A percentile compares a stretch with the other conserved stretches of the same genome.
These are phyloP conservation scores for Darevskia mixta DNA, from an alignment of 2,797 vertebrate species.

Conservation along the genomic window DNA sequence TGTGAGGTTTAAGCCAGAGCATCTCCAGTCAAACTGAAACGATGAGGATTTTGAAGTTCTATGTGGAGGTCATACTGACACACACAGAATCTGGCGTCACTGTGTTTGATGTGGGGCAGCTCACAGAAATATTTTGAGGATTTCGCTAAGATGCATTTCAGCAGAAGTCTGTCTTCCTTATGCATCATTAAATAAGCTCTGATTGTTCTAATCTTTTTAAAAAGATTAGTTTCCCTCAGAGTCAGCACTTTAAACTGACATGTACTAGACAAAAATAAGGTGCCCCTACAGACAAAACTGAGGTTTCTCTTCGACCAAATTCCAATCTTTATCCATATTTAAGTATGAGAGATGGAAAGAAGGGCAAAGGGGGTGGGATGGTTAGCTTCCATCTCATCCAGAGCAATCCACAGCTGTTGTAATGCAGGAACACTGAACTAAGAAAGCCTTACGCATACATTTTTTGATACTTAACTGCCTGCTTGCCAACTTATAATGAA, in stretches of 20 bases:
- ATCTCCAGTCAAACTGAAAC: conserved; percentile 35
- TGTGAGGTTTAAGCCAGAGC: conserved; percentile 54
- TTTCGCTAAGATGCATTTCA: conserved; percentile 36
- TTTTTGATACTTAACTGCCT: not conserved
- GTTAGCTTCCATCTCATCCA: not conserved
- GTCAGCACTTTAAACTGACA: conserved; percentile 15
- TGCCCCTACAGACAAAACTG: conserved; percentile 16
- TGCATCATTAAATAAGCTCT: conserved; percentile 49
- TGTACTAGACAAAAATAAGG: conserved; percentile 30
- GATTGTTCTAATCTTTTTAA: conserved; percentile 53
- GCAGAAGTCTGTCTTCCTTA: conserved; percentile 40
- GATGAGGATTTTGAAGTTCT: conserved; percentile 48
- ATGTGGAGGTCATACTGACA: conserved; percentile 47
- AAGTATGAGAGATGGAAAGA: not conserved
- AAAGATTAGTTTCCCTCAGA: conserved; percentile 35
- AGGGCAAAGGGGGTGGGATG: not conserved
- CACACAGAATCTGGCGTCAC: conserved; percentile 42
- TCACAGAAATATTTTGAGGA: conserved; percentile 26
- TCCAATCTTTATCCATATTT: not conserved
- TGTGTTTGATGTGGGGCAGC: conserved; percentile 57
- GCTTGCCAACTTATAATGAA: not conserved
- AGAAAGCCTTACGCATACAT: not conserved
- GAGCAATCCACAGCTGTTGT: not conserved
- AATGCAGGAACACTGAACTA: not conserved
- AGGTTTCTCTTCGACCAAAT: not conserved